phyloP scores from a whole-genome alignment of 2,888 invertebrate genomes.

The Sceliomorpha sp. region DNA sequence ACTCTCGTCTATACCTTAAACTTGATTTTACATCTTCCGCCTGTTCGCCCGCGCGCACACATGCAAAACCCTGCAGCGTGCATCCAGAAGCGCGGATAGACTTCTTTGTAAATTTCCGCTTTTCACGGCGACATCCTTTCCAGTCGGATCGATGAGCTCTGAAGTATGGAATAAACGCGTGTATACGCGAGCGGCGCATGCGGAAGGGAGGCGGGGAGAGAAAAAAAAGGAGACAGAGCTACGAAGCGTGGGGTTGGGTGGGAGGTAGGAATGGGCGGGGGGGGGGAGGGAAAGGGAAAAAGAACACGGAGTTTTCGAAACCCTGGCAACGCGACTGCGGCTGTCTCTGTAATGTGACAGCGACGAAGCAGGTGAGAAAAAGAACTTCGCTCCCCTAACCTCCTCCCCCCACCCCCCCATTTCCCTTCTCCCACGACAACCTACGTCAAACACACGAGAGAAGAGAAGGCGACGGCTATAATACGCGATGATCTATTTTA shows the following conservation, averaged over 20 bases:
- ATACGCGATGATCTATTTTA: slow-evolving; percentile 60
- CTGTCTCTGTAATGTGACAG: slow-evolving; percentile 74
- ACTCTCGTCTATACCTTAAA: too few relatives aligned
- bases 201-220: slow-evolving; percentile 28
- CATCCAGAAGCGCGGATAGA: slow-evolving; percentile 26
- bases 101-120: slow-evolving; percentile 27
- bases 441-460: too few relatives aligned
- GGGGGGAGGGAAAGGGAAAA: slow-evolving; percentile 29
- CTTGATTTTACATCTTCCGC: too few relatives aligned
- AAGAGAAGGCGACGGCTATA: slow-evolving; percentile 43
- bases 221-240: too few relatives aligned
- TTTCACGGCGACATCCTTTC: slow-evolving; percentile 34
- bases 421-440: slow-evolving; percentile 22
- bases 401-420: slow-evolving; percentile 18
- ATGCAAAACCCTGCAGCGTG: too few relatives aligned
- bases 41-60: too few relatives aligned
- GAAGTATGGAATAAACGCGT: slow-evolving; percentile 47
- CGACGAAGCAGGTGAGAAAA: slow-evolving; percentile 67
- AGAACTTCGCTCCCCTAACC: slow-evolving; percentile 38
- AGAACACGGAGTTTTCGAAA: slow-evolving; percentile 21
- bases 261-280: background rate
- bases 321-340: slow-evolving; percentile 54
- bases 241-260: slow-evolving; percentile 35
- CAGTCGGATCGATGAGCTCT: slow-evolving; percentile 47
- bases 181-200: slow-evolving; percentile 41